Conservation (phyloP, 64 coral and sea anemone species). For the Actinia equina region DNA sequence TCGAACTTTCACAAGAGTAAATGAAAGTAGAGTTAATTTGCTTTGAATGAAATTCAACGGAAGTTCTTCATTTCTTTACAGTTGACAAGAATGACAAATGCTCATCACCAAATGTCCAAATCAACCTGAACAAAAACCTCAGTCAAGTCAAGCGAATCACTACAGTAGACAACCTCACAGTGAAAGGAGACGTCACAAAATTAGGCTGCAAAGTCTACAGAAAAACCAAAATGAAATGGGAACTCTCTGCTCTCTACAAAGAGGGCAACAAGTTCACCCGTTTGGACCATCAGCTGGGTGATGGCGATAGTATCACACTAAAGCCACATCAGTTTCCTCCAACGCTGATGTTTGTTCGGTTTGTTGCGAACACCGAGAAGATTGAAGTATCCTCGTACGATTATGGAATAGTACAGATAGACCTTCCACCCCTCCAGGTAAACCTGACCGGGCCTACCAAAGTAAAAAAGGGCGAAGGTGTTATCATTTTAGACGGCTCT, state of each 20-base stretch:
- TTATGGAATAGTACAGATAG: constrained; percentile 40
- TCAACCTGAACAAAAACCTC: neutral
- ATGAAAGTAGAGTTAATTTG: no score
- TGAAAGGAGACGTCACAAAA: neutral
- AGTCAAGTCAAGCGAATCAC: neutral
- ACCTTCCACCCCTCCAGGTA: neutral
- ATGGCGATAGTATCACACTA: neutral
- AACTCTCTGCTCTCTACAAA: neutral
- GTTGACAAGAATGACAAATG: constrained; percentile 14
- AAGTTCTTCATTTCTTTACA: neutral
- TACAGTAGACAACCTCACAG: neutral
- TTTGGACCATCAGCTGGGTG: neutral
- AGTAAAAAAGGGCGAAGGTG: neutral
- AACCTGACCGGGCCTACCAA: constrained; percentile 11
- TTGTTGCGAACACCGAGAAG: neutral
- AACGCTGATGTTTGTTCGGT: neutral
- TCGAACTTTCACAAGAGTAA: no score
- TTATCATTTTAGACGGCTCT: constrained; percentile 11
- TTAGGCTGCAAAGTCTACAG: constrained; percentile 4
- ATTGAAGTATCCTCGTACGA: constrained; percentile 23
- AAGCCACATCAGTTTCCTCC: constrained; percentile 8
- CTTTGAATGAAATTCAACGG: no score
- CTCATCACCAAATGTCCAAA: neutral
- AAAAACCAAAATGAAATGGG: constrained; percentile 9
- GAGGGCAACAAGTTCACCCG: neutral